A percentile compares a stretch with the other conserved stretches of the same genome.
Conservation (phyloP, 2,797 vertebrate species). For the Lemur catta region DNA sequence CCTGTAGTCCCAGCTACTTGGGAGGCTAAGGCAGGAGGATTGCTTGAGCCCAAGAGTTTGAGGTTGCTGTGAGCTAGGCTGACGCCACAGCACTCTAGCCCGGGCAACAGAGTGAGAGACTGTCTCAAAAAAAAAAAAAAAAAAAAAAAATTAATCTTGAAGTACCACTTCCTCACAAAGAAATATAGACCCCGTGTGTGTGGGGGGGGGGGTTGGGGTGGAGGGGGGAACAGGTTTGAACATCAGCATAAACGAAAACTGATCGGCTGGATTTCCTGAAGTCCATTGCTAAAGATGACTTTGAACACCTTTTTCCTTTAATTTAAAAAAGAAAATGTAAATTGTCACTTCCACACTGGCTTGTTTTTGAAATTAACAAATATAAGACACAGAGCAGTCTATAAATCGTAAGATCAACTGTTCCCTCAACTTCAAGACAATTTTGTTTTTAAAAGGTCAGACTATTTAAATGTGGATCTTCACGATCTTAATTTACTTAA, state of each 20-base stretch:
- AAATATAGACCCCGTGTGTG: not conserved
- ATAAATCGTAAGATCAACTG: not conserved
- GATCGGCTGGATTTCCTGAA: not conserved
- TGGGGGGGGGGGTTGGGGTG: too few relatives aligned
- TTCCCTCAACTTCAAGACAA: not conserved
- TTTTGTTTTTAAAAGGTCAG: not conserved
- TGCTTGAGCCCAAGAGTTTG: too few relatives aligned
- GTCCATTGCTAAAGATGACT: not conserved
- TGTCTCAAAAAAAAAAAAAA: not conserved
- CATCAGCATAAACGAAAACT: not conserved
- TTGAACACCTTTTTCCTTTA: not conserved
- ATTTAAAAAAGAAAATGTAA: not conserved
- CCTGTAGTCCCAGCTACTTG: too few relatives aligned
- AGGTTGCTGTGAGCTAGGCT: too few relatives aligned
- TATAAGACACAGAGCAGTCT: not conserved
- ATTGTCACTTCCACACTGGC: not conserved
- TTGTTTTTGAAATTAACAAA: not conserved
- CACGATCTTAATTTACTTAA: not conserved
- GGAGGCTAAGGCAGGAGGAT: too few relatives aligned
- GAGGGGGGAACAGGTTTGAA: not conserved
- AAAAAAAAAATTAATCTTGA: not conserved
- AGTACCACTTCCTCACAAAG: not conserved
- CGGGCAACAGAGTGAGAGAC: too few relatives aligned
- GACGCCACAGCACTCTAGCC: too few relatives aligned
- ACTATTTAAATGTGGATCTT: not conserved